A percentile compares a stretch with the other conserved stretches of the same genome.
These are phyloP conservation scores for Leptarthrus brevirostris DNA, from an alignment of 2,888 invertebrate species.

Conservation along the genomic window DNA sequence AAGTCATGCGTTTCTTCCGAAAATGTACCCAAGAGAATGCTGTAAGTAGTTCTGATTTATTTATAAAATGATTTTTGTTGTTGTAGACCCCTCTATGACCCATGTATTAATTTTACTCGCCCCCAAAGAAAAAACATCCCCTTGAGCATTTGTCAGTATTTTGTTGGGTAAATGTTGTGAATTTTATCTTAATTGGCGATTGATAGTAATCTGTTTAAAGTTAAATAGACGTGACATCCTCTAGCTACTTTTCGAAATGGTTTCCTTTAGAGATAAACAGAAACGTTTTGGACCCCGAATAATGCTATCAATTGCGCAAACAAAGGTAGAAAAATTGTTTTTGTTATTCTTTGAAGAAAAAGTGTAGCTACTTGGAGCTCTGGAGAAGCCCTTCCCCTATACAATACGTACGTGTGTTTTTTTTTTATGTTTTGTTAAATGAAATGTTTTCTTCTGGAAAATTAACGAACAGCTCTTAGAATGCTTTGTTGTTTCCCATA, in stretches of 20 bases:
- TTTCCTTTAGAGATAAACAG: background rate
- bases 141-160: background rate
- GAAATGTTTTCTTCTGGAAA: too few species aligned
- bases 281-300: background rate
- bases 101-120: constrained; percentile 25
- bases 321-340: background rate
- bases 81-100: background rate
- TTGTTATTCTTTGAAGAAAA: too few species aligned
- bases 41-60: constrained; percentile 50
- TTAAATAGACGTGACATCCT: constrained; percentile 17
- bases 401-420: too few species aligned
- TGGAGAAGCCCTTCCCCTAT: too few species aligned
- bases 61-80: constrained; percentile 16
- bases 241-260: background rate
- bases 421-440: too few species aligned
- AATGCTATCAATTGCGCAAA: background rate
- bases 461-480: too few species aligned
- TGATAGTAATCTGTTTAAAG: constrained; percentile 6
- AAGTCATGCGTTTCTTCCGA: constrained; percentile 54
- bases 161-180: constrained; percentile 10
- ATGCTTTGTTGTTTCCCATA: too few species aligned
- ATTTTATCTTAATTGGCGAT: constrained; percentile 21
- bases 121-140: constrained; percentile 11
- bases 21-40: constrained; percentile 53
- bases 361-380: too few species aligned